A percentile compares a stretch with the other conserved stretches of the same genome.
These are phyloP conservation scores for Temnothorax unifasciatus DNA, from an alignment of 2,888 invertebrate species.

Conservation along the genomic window DNA sequence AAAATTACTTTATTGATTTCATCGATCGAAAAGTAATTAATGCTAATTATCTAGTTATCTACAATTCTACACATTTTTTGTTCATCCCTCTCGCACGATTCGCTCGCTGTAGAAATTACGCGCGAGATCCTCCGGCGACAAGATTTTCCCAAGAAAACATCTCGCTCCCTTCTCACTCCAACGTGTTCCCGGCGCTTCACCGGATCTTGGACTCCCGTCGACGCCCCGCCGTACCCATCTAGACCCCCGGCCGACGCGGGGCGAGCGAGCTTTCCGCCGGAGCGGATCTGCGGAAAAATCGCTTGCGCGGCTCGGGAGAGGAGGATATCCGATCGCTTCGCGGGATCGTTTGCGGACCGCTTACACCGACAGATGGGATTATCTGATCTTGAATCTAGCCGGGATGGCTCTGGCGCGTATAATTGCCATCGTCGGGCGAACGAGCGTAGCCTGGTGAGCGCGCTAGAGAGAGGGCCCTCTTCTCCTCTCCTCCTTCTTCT, in stretches of 20 bases:
- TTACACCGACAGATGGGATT: slow-evolving; percentile 84
- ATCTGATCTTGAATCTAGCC: slow-evolving; percentile 85
- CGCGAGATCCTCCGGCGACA: slow-evolving; percentile 21
- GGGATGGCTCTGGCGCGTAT: slow-evolving; percentile 83
- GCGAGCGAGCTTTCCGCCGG: slow-evolving; percentile 59
- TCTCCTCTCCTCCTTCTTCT: background rate
- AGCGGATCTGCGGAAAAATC: slow-evolving; percentile 69
- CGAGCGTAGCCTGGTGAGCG: slow-evolving; percentile 68
- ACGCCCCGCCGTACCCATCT: background rate
- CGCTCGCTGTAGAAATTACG: background rate
- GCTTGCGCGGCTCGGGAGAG: slow-evolving; percentile 62
- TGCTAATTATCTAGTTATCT: too few relatives aligned
- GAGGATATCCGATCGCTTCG: slow-evolving; percentile 79
- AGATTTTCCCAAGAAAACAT: slow-evolving; percentile 36
- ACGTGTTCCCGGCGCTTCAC: background rate
- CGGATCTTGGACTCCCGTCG: background rate
- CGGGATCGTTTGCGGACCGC: slow-evolving; percentile 83
- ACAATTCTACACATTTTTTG: background rate
- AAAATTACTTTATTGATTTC: background rate
- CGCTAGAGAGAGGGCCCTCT: slow-evolving; percentile 61
- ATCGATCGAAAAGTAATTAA: too few relatives aligned
- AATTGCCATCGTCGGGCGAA: slow-evolving; percentile 82
- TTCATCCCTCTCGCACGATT: background rate
- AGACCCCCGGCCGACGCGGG: background rate
- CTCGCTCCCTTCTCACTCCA: background rate